Conservation (phyloP, 2,797 vertebrate genomes). For the Monodelphis domestica region DNA sequence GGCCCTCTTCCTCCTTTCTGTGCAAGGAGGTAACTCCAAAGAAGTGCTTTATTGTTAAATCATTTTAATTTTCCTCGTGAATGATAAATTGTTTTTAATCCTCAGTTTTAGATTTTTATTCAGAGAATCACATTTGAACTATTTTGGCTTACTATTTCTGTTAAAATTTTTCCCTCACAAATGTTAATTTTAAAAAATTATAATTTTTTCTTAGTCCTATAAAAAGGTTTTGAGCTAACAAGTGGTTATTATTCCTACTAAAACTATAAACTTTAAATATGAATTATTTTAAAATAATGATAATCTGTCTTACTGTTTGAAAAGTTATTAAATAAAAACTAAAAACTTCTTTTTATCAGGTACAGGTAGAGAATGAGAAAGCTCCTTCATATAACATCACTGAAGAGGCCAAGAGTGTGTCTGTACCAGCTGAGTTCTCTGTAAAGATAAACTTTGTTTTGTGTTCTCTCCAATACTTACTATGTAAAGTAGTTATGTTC, state of each 20-base stretch:
- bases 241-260: background rate
- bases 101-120: background rate
- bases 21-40: too few species aligned
- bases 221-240: background rate
- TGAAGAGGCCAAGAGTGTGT: background rate
- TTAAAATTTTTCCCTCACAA: background rate
- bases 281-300: slow-evolving; percentile 48
- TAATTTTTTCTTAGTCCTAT: background rate
- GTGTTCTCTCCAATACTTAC: background rate
- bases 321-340: background rate
- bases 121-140: background rate
- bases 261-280: slow-evolving; percentile 8
- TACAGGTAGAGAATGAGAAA: slow-evolving; percentile 37
- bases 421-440: slow-evolving; percentile 41
- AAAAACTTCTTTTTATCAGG: background rate
- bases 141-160: slow-evolving; percentile 7
- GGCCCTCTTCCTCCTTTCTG: too few species aligned
- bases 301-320: background rate
- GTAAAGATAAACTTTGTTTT: slow-evolving; percentile 60
- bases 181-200: background rate
- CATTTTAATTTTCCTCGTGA: background rate
- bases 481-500: background rate
- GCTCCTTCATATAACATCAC: background rate
- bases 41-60: background rate
- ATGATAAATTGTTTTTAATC: background rate